Percentiles rank a stretch among this genome's conserved stretches.
Evolutionary conservation across 2,888 invertebrate species (phyloP).

Genomic region (Xanthorhoe designata): DNA sequence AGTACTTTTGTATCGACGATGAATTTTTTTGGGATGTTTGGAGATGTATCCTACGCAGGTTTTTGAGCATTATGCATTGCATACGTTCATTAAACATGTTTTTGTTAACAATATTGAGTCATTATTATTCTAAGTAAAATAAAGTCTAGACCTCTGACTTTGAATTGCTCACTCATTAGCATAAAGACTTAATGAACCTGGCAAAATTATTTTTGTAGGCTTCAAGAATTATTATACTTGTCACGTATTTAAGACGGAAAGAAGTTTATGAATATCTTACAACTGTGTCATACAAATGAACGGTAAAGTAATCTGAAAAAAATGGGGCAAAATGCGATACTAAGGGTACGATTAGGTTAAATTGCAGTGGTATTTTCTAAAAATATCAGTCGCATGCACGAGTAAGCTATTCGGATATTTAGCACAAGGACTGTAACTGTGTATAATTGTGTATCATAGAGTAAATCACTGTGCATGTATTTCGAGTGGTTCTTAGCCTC

Average conservation of each 20-base stretch:
- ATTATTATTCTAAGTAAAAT: constrained; percentile 16
- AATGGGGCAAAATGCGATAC: neutral
- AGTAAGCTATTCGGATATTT: neutral
- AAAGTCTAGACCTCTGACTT: constrained; percentile 15
- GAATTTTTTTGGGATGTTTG: neutral
- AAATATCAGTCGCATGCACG: neutral
- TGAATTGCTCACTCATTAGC: constrained; percentile 21
- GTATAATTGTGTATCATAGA: constrained; percentile 20
- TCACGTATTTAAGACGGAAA: constrained; percentile 30
- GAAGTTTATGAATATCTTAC: constrained; percentile 6
- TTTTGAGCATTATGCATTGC: neutral
- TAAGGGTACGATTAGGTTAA: too few species aligned
- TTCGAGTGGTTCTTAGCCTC: constrained; percentile 21
- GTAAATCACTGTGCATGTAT: constrained; percentile 7
- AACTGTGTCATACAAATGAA: neutral
- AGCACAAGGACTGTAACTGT: constrained; percentile 13
- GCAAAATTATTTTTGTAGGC: constrained; percentile 29
- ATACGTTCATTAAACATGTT: neutral
- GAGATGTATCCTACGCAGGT: neutral
- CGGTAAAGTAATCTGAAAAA: neutral
- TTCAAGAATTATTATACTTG: constrained; percentile 31
- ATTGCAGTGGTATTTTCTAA: too few species aligned
- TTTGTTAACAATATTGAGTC: constrained; percentile 8
- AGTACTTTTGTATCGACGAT: constrained; percentile 1
- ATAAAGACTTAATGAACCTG: constrained; percentile 22